Evolutionary conservation across 2,888 invertebrate genomes (phyloP), one percentile per base, ranked within the genome.

Genomic region (Hyalella azteca): DNA sequence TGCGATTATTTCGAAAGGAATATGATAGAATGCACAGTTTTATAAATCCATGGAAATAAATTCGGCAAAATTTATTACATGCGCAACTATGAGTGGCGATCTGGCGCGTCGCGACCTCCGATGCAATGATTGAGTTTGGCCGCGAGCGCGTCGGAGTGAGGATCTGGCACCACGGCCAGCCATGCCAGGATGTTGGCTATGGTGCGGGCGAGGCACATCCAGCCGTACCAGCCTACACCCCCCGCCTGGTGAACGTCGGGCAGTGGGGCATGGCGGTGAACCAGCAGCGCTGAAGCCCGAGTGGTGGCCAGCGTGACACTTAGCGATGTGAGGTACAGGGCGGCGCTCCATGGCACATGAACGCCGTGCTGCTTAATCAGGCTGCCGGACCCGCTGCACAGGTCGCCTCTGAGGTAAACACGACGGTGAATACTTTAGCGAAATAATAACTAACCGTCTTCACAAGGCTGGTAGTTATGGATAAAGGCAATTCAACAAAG

Each of bases 161-260:
- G 83, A 50, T 83, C 83, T 2, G 83, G 80, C 7, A 81, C 81
- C 45, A 83, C 79, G 0, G 83, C 81, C 60, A 83, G 75, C 83
- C 83, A 83, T 1, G 80, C 83, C 29, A 83, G 54, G 48, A 81
- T 59, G 9, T 80, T 79, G 40, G 79, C 36, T 41, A 73, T 60
- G 15, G 83, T 79, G 7, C 81, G 78, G 15, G 80, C 80, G n/a
- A 83, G 78, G 75, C 81, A 83, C 32, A 83, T 59, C 81, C 81
- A 83, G 36, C 77, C 48, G 80, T 81, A 83, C 83, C 83, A 83
- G 45, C 75, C 75, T 40, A 75, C 22, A 45, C 75, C 75, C 9
- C 75, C 75, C 41, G 75, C 22, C 75, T 75, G 75, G 45, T 75
- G 75, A 5, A 45, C 41, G 45, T 40, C 45, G 19, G 75, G 75